These are phyloP conservation scores for Opisthograptis luteolata DNA, from an alignment of 2,888 invertebrate species.

Conservation along the genomic window DNA sequence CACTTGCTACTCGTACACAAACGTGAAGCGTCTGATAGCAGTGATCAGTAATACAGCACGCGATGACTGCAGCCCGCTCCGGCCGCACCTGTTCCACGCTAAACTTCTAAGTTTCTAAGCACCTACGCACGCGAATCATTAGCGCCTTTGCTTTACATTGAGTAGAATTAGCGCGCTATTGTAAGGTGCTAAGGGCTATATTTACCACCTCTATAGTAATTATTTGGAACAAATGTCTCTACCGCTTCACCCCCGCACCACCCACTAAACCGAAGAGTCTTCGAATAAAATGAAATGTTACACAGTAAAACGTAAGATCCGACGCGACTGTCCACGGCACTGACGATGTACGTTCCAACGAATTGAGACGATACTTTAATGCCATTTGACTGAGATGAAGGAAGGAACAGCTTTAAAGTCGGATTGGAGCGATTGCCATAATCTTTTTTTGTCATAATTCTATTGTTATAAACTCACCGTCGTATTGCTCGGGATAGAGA, in stretches of 20 bases:
- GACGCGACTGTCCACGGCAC: conserved; percentile 34
- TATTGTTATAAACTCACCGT: neutral
- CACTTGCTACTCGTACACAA: too few species aligned
- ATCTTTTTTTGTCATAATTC: neutral
- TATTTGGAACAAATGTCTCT: neutral
- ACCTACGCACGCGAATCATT: too few species aligned
- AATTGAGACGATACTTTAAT: conserved; percentile 47
- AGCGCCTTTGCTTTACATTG: too few species aligned
- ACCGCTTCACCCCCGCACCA: conserved; percentile 5
- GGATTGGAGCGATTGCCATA: neutral
- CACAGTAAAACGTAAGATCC: conserved; percentile 61
- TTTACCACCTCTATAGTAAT: too few species aligned
- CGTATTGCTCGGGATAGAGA: too few species aligned
- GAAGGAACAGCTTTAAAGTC: conserved; percentile 1
- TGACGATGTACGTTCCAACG: conserved; percentile 28
- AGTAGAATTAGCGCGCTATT: too few species aligned
- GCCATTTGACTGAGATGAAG: conserved; percentile 11
- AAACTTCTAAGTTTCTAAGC: too few species aligned
- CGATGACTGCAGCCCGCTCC: too few species aligned
- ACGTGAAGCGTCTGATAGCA: too few species aligned
- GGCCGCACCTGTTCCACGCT: too few species aligned
- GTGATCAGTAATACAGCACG: too few species aligned
- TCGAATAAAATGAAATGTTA: conserved; percentile 70
- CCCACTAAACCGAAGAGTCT: conserved; percentile 12
- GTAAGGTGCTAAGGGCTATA: too few species aligned